Base-by-base conservation (phyloP, 35 echinoderm and acorn worm species). In the Amphiura filiformis region DNA sequence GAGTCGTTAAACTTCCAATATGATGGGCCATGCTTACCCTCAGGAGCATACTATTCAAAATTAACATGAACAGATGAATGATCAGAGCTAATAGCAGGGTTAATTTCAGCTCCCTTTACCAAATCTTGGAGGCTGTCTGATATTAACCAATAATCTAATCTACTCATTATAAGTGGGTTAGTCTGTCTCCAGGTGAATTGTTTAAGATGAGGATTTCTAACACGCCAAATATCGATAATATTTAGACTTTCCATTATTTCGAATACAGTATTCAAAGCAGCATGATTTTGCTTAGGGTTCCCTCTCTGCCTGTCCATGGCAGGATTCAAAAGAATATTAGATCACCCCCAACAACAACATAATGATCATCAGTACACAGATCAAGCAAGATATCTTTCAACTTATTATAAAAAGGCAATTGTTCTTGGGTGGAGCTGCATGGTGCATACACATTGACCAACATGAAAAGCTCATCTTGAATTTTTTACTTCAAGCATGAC, bases 101-200 rank as follows among this genome's bases (percentile, higher is more conserved):
- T 80, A 26, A 80, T 80, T 37, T 80, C 78, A 26, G 34, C 34
- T 13, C 34, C 38, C 31, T 37, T 39, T 80, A 39, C 34, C 78
- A 7, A 31, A n/a, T 36, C 34, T 37, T 80, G 34, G 38, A 80
- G 78, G 18, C 38, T 39, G 34, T 80, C 78, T 80, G 78, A 80
- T 37, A 80, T 80, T 36, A 80, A 26, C 34, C 34, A 80, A 80
- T 37, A 83, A 52, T 83, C 81, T 23, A 83, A 44, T 83, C 81
- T 83, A 49, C 38, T 44, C 39, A 44, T 33, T 37, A 37, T 83
- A 83, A 83, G 5, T n/a, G 81, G 38, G 42, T 83, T 42, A 0
- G 38, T 39, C 28, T 83, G 81, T 83, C 81, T 42, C 81, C 81
- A 83, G 13, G 81, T 83, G 81, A 30, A 83, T 83, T 39, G 32